Conservation (phyloP, 2,888 invertebrate genomes). For the Penaeus monodon region DNA sequence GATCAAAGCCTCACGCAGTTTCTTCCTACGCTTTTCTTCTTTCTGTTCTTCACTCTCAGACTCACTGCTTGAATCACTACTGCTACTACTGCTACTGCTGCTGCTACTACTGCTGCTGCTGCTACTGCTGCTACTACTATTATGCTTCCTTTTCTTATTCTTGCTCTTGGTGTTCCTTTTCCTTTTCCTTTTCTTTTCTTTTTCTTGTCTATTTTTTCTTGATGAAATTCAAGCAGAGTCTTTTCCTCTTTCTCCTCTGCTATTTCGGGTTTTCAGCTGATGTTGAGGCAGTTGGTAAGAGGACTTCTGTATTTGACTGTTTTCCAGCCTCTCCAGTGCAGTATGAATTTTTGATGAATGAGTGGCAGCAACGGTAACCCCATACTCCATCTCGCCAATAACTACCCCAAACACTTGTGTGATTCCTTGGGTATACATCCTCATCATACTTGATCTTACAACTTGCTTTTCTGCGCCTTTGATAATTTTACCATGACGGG, state of each 20-base stretch:
- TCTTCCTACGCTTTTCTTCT: constrained; percentile 64
- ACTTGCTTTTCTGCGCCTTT: constrained; percentile 88
- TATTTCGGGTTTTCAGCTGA: constrained; percentile 65
- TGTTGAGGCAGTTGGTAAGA: constrained; percentile 16
- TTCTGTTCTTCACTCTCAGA: constrained; percentile 63
- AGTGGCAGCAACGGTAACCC: constrained; percentile 97
- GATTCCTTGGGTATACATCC: constrained; percentile 91
- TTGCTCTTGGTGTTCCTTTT: constrained; percentile 72
- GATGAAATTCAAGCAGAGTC: constrained; percentile 63
- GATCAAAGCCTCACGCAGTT: constrained; percentile 66
- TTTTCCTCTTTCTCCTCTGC: constrained; percentile 65
- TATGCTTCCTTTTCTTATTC: constrained; percentile 72
- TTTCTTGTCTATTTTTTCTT: constrained; percentile 58
- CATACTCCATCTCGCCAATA: constrained; percentile 93
- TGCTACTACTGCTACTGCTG: constrained; percentile 55
- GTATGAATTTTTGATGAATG: constrained; percentile 87
- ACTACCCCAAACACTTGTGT: constrained; percentile 95
- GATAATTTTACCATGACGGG: constrained; percentile 86
- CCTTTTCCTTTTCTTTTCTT: constrained; percentile 66
- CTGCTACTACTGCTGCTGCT: constrained; percentile 27
- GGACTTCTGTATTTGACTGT: constrained; percentile 66
- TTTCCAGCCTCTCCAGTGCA: constrained; percentile 84
- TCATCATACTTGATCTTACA: constrained; percentile 92
- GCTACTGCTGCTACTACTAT: constrained; percentile 72
- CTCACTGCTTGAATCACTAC: constrained; percentile 56